These are phyloP conservation scores for Incurvaria masculella DNA, from an alignment of 2,888 invertebrate species.

Conservation along the genomic window DNA sequence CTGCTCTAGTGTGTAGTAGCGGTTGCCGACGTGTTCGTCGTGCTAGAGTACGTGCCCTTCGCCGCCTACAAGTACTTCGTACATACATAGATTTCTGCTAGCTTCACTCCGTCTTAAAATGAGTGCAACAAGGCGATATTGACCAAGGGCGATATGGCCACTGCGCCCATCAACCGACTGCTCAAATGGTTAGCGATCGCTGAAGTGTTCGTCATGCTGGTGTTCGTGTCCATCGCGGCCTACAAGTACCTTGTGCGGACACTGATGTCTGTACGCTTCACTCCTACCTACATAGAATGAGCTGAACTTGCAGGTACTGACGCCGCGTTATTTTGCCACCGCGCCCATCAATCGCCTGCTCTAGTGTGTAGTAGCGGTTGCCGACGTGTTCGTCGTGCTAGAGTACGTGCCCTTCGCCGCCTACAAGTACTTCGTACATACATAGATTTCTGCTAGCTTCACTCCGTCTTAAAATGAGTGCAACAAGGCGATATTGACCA, in stretches of 20 bases:
- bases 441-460: no score
- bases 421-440: conserved; percentile 45
- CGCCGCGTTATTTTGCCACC: conserved; percentile 73
- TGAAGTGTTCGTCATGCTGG: conserved; percentile 87
- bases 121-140: conserved; percentile 83
- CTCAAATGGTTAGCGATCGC: conserved; percentile 83
- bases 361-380: conserved; percentile 80
- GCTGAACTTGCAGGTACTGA: conserved; percentile 82
- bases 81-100: no score
- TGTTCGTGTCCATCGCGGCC: conserved; percentile 52
- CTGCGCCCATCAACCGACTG: conserved; percentile 83
- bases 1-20: conserved; percentile 84
- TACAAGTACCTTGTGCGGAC: conserved; percentile 47
- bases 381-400: conserved; percentile 87
- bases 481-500: conserved; percentile 83
- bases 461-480: no score
- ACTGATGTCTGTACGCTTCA: no score
- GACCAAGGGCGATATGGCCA: conserved; percentile 75
- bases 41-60: conserved; percentile 67
- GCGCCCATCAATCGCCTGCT: conserved; percentile 87
- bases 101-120: no score
- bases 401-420: conserved; percentile 58
- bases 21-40: conserved; percentile 85
- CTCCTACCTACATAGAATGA: no score
- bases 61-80: conserved; percentile 46